These are phyloP conservation scores for Apostichopus californicus DNA, from an alignment of 35 echinoderm and acorn worm species.

Conservation along the genomic window DNA sequence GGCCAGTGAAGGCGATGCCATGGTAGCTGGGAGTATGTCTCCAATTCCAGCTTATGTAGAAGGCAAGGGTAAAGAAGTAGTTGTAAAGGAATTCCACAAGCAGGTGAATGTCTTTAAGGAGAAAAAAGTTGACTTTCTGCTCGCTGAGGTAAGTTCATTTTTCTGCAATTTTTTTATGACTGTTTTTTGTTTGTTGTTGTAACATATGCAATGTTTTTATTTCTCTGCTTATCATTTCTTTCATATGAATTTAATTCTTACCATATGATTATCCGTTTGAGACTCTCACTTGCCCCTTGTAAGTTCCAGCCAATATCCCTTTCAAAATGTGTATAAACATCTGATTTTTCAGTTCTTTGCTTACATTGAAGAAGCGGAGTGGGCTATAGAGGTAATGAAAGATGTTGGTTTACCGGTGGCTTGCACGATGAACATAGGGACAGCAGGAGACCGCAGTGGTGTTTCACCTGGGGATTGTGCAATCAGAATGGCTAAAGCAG, in stretches of 20 bases:
- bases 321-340: background rate
- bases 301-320: background rate
- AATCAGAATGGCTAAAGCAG: constrained; percentile 72
- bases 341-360: constrained; percentile 65
- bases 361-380: constrained; percentile 62
- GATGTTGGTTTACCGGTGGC: constrained; percentile 43
- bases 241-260: background rate
- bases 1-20: constrained; percentile 75
- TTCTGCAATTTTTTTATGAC: background rate
- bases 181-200: background rate
- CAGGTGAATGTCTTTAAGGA: constrained; percentile 67
- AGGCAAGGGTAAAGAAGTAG: constrained; percentile 68
- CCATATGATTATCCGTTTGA: background rate
- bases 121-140: constrained; percentile 85
- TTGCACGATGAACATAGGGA: constrained; percentile 58
- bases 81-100: constrained; percentile 64
- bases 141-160: constrained; percentile 71
- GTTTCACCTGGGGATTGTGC: constrained; percentile 52
- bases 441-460: constrained; percentile 33
- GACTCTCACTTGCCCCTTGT: background rate
- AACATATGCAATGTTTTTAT: background rate
- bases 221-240: background rate
- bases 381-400: constrained; percentile 77
- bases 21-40: constrained; percentile 79
- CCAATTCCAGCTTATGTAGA: constrained; percentile 57